Evolutionary conservation across 2,797 vertebrate genomes (phyloP).

Genomic region (Gallinago nigripennis): DNA sequence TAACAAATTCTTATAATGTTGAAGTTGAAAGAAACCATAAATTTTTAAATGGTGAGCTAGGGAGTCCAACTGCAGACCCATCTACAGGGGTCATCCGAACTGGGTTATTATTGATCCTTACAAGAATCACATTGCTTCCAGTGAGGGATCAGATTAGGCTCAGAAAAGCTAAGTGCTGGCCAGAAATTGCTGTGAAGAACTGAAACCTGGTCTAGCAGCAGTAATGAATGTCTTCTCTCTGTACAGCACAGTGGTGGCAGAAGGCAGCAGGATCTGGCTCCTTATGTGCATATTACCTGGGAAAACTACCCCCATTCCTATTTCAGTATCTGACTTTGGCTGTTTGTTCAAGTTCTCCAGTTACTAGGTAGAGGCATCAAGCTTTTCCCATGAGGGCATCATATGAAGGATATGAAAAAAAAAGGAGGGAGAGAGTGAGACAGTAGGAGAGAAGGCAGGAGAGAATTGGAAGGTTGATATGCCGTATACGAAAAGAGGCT

Average conservation of each 20-base stretch:
- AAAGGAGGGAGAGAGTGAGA: not conserved
- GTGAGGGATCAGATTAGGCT: not conserved
- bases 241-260: not conserved
- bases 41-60: not conserved
- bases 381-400: not conserved
- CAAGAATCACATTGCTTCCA: rapidly evolving
- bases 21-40: not conserved
- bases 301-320: not conserved
- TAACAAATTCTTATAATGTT: not conserved
- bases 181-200: not conserved
- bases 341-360: not conserved
- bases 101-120: not conserved
- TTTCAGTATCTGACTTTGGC: not conserved
- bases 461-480: rapidly evolving
- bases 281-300: rapidly evolving
- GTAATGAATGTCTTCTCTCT: not conserved
- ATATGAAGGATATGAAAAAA: not conserved
- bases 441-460: not conserved
- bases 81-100: not conserved
- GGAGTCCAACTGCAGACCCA: not conserved
- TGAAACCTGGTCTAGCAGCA: not conserved
- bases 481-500: not conserved
- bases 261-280: not conserved
- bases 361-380: not conserved
- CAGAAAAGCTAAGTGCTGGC: not conserved